Base-by-base conservation (phyloP, 2,888 invertebrate species). In the Agelastica alni region DNA sequence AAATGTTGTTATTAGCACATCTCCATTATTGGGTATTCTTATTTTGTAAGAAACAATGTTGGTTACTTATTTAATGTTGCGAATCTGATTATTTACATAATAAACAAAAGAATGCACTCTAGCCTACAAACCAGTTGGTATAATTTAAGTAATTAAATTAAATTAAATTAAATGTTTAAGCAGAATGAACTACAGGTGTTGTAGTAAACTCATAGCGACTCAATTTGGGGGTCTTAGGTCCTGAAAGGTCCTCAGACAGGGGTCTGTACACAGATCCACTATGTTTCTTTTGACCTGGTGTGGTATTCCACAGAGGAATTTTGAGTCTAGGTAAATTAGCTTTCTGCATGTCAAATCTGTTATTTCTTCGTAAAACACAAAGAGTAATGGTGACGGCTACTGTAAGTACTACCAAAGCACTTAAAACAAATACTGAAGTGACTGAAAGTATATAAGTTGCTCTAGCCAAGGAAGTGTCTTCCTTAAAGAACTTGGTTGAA, bases 221-320 rank as follows among this genome's bases (percentile, higher is more conserved):
- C 22, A 70, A 59, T 56, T 85, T 88, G 42, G 89, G 88, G 67
- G 86, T 84, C 69, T 83, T 79, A 3, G 86, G 84, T 41, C 85
- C 85, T 7, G 82, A 81, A 62, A 89, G 83, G 64, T 91, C 90
- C 74, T 90, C 90, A 7, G 89, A 88, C 48, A 91, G 78, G 62
- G 88, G 89, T 70, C 88, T 87, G 76, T 90, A 91, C 13, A 91
- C 87, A 55, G 89, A 81, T 2, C 87, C 87, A 65, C 86, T 86
- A 73, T 87, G 86, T 69, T 85, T 87, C 79, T 85, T 87, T 32
- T 82, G 79, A 57, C 80, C 79, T 12, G 64, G 63, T 2, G 63
- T 67, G 2, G 65, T 62, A 18, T 69, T 65, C 75, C 75, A 76
- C 20, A 70, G 61, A 14, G 73, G 71, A 43, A 76, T 74, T 56